Conservation (phyloP, 2,888 invertebrate species). For the Anaspis maculata region DNA sequence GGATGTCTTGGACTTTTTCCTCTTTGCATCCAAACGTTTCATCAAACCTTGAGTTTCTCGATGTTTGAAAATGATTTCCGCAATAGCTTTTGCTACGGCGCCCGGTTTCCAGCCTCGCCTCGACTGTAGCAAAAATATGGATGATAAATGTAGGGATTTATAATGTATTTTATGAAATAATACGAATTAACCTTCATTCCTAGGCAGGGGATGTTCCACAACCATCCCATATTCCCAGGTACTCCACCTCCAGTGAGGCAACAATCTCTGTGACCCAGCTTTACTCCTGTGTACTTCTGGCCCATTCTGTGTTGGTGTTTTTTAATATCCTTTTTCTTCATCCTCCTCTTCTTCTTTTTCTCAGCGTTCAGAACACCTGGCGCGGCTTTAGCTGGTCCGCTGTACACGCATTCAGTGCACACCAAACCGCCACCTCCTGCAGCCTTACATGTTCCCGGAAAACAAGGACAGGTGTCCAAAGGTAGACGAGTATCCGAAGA, state of each 20-base stretch:
- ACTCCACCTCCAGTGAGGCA: conserved; percentile 46
- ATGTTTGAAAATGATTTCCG: conserved; percentile 31
- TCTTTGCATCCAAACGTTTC: conserved; percentile 20
- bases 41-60: conserved; percentile 29
- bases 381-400: not conserved
- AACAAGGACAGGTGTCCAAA: conserved; percentile 3
- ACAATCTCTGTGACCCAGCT: conserved; percentile 51
- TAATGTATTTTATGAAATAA: not conserved
- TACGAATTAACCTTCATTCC: conserved; percentile 29
- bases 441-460: conserved; percentile 1
- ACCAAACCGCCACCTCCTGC: not conserved
- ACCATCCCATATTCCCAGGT: conserved; percentile 60
- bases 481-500: conserved; percentile 2
- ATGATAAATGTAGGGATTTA: too few species aligned
- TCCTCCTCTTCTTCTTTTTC: conserved; percentile 7
- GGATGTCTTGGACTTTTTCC: conserved; percentile 20
- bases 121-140: conserved; percentile 21
- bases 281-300: conserved; percentile 44
- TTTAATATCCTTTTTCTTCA: conserved; percentile 29
- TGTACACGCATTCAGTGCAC: conserved; percentile 4
- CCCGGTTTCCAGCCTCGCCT: conserved; percentile 53
- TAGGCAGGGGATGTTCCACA: conserved; percentile 47
- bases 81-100: conserved; percentile 45
- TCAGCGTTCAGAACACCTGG: not conserved
- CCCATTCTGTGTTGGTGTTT: conserved; percentile 48